Base-by-base conservation (phyloP, 1,140 invertebrate genomes). In the Drusus annulatus region DNA sequence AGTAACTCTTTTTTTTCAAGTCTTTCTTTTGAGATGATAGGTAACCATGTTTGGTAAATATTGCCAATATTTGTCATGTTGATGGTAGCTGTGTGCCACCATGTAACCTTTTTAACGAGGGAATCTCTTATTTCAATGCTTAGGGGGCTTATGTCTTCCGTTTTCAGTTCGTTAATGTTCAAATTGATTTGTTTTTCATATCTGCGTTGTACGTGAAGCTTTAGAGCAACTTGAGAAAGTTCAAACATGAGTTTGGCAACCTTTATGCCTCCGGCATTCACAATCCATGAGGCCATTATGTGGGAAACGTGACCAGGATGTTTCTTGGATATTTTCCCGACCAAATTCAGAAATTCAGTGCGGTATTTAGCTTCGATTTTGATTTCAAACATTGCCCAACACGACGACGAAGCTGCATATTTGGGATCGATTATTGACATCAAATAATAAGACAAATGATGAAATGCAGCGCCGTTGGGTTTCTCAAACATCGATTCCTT, bases 401-500 rank as follows among this genome's bases (percentile, higher is more conserved):
- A 71, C 15, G 80, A 62, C 31, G 77, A 63, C 16, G 75, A 36
- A 1, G 50, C 65, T 6, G 78, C 36, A 45, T 45, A 81, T 51
- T 78, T 76, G 13, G 28, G 45, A 45, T 83, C 82, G 56, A 81
- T 79, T 60, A 83, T 73, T n/a, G 71, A 76, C 63, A 81, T 83
- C 19, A 83, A 79, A 74, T 83, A 83, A 77, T 62, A 79, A 1
- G 82, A 80, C 25, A 83, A 25, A 25, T 83, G 82, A 45, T 78
- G 63, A 56, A 83, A 83, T 36, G 76, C 82, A 25, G 79, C 50
- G 2, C 76, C 60, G 51, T 83, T 83, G 15, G 82, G 80, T 7
- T 68, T 81, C 60, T 79, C 80, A 62, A 83, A 78, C 71, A 83
- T 83, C 0, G 62, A 68, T 58, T 81, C 71, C 23, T 71, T 78